A percentile compares a stretch with the other conserved stretches of the same genome.
These are phyloP conservation scores for Aptenodytes forsteri DNA, from an alignment of 2,113 vertebrate species.

Conservation along the genomic window DNA sequence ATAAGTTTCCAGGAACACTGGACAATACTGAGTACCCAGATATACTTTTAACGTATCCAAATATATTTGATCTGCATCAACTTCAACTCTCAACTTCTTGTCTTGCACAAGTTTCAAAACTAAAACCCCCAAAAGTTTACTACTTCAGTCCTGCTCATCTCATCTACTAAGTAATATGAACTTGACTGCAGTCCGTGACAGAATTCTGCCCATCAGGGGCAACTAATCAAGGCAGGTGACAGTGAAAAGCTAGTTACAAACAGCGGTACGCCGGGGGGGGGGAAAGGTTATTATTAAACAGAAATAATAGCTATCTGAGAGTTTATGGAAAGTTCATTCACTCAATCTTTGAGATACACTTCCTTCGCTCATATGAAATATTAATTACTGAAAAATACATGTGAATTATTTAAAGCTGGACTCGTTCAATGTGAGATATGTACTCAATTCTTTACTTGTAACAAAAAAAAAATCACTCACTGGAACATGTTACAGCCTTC, in stretches of 20 bases:
- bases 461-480: not conserved
- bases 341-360: not conserved
- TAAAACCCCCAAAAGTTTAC: not conserved
- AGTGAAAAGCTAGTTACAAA: not conserved
- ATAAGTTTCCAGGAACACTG: not conserved
- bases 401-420: not conserved
- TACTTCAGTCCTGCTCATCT: not conserved
- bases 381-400: not conserved
- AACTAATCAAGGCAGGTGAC: not conserved
- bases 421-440: fast-evolving
- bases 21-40: not conserved
- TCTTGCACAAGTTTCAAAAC: not conserved
- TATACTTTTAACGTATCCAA: not conserved
- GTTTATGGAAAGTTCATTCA: not conserved
- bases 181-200: not conserved
- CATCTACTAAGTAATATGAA: not conserved
- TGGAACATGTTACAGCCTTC: not conserved
- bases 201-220: not conserved
- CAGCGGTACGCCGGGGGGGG: fast-evolving
- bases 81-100: not conserved
- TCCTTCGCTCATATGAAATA: not conserved
- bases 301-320: not conserved
- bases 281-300: not conserved
- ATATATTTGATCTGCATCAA: not conserved
- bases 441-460: not conserved